Percentiles rank a stretch among this genome's conserved stretches.
Evolutionary conservation across 1,140 invertebrate species (phyloP).

Genomic region (Diorhabda carinulata): DNA sequence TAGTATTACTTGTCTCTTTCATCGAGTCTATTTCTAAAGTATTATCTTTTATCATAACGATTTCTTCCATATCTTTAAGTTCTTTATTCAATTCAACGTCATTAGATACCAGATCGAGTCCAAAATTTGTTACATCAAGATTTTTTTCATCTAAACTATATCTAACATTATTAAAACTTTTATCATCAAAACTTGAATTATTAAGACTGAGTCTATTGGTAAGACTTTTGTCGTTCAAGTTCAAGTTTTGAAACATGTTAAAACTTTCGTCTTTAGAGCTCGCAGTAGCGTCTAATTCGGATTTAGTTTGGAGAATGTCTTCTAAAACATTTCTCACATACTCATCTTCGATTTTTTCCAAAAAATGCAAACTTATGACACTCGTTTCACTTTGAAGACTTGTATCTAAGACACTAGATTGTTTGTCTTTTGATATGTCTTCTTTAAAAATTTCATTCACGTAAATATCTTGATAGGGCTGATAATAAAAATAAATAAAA

Average conservation of each 20-base stretch:
- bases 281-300: constrained; percentile 21
- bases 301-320: constrained; percentile 41
- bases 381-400: constrained; percentile 31
- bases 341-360: constrained; percentile 22
- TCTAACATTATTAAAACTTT: constrained; percentile 38
- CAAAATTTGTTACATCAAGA: constrained; percentile 20
- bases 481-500: not conserved
- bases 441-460: not conserved
- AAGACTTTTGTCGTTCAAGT: constrained; percentile 42
- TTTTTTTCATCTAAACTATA: constrained; percentile 17
- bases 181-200: constrained; percentile 41
- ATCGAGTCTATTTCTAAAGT: constrained; percentile 49
- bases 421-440: not conserved
- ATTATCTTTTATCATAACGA: constrained; percentile 48
- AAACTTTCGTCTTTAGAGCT: constrained; percentile 38
- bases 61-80: constrained; percentile 47
- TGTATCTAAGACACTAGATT: constrained; percentile 25
- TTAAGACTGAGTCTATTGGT: constrained; percentile 39
- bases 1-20: constrained; percentile 37
- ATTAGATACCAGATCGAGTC: constrained; percentile 22
- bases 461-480: constrained; percentile 17
- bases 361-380: constrained; percentile 25
- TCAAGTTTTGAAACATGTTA: constrained; percentile 42
- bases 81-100: constrained; percentile 42
- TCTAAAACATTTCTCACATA: constrained; percentile 42